These are phyloP conservation scores for Lota lota DNA, from an alignment of 2,113 vertebrate genomes.

Conservation along the genomic window DNA sequence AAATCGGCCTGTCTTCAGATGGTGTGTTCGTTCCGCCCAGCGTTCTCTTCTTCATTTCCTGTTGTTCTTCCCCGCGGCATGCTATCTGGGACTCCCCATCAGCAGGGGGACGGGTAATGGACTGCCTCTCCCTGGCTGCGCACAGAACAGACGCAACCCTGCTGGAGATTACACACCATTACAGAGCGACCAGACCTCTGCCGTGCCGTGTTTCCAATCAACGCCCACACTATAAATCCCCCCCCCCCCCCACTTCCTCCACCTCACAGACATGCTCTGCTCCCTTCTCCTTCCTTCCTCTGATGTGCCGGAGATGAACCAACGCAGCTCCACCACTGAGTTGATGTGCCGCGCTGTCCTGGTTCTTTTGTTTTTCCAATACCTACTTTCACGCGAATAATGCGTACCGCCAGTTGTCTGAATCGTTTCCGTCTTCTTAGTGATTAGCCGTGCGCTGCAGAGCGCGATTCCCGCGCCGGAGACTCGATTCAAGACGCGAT, in stretches of 20 bases:
- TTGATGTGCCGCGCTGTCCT: conserved; percentile 41
- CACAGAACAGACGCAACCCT: too few relatives aligned
- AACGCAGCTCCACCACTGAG: conserved; percentile 45
- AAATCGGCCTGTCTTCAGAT: too few relatives aligned
- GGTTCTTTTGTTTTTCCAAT: conserved; percentile 30
- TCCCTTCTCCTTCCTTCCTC: conserved; percentile 22
- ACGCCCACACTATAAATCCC: not conserved
- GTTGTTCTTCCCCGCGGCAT: too few relatives aligned
- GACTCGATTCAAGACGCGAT: conserved; percentile 40
- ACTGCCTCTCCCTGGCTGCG: too few relatives aligned
- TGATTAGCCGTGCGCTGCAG: conserved; percentile 49
- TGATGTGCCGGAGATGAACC: conserved; percentile 49
- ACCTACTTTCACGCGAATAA: too few relatives aligned
- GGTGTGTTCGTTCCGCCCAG: conserved; percentile 8
- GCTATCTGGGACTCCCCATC: too few relatives aligned
- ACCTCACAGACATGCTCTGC: too few relatives aligned
- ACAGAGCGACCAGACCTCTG: too few relatives aligned
- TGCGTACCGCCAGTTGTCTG: conserved; percentile 22
- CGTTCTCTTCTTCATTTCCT: not conserved
- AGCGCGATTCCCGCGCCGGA: conserved; percentile 50
- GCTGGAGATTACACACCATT: too few relatives aligned
- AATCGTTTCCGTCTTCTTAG: conserved; percentile 54
- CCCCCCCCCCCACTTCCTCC: too few relatives aligned
- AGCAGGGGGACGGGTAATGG: too few relatives aligned
- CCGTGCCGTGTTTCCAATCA: too few relatives aligned